A percentile compares a stretch with the other conserved stretches of the same genome.
Conservation (phyloP, 2,888 invertebrate species). For the Tenthredo amoena region DNA sequence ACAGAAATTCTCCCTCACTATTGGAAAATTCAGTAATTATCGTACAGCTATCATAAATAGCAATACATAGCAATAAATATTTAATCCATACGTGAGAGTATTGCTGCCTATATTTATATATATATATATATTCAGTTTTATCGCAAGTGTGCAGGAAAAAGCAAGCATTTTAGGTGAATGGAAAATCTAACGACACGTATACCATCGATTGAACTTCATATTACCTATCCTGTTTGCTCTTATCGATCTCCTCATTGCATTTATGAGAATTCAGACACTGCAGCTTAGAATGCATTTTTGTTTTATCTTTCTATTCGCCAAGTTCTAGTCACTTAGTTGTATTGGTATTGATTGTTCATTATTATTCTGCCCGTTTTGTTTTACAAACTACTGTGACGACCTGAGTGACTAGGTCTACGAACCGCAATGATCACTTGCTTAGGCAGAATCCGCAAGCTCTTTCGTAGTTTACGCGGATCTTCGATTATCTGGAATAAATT, state of each 20-base stretch:
- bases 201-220: neutral
- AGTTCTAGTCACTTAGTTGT: neutral
- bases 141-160: neutral
- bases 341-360: too few relatives aligned
- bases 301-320: neutral
- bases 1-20: neutral
- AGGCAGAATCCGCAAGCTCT: too few relatives aligned
- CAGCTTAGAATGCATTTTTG: neutral
- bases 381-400: too few relatives aligned
- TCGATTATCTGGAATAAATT: too few relatives aligned
- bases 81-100: neutral
- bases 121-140: neutral
- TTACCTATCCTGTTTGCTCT: neutral
- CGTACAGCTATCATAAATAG: neutral
- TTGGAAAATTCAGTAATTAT: neutral
- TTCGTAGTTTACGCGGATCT: too few relatives aligned
- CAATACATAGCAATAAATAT: neutral
- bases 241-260: neutral
- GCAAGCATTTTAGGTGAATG: neutral
- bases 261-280: too few relatives aligned
- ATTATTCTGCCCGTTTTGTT: too few relatives aligned
- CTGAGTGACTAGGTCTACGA: too few relatives aligned
- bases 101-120: neutral
- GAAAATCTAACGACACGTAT: neutral
- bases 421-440: too few relatives aligned